phyloP scores from a whole-genome alignment of 37 sponge, comb jelly and placozoan species.

The Cliona cf. orientalis region DNA sequence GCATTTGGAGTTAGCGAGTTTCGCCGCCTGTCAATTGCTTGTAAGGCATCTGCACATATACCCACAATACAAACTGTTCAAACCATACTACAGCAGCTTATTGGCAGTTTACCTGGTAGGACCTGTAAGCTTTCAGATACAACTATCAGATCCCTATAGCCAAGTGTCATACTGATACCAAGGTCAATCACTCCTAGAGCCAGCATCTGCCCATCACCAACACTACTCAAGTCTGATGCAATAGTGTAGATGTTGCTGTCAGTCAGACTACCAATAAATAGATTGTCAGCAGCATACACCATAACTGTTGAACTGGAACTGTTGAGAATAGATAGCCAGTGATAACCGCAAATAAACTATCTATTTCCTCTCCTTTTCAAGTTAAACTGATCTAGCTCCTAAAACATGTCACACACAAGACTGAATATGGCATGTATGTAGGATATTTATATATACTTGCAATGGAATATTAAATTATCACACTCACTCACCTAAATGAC shows the following conservation, averaged over 20 bases:
- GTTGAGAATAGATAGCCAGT: not conserved
- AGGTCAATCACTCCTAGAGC: slow-evolving; percentile 2
- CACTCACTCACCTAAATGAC: slow-evolving; percentile 13
- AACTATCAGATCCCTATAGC: slow-evolving; percentile 8
- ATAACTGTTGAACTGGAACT: slow-evolving; percentile 33
- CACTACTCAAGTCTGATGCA: slow-evolving; percentile 14
- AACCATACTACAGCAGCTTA: too few species aligned
- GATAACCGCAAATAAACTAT: too few species aligned
- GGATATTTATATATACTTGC: not conserved
- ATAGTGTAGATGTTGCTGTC: slow-evolving; percentile 1
- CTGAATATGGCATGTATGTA: not conserved
- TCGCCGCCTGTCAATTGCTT: not conserved
- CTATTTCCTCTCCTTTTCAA: too few species aligned
- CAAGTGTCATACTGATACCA: not conserved
- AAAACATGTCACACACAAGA: not conserved
- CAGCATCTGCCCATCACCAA: not conserved
- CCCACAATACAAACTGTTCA: too few species aligned
- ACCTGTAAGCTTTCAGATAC: not conserved
- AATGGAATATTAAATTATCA: not conserved
- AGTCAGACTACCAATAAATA: slow-evolving; percentile 3
- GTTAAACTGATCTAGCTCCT: not conserved
- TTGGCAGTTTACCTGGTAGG: slow-evolving; percentile 32
- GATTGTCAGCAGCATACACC: slow-evolving; percentile 26
- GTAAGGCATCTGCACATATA: slow-evolving; percentile 1
- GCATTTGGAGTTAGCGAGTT: not conserved